Evolutionary conservation across 2,888 invertebrate species (phyloP).

Genomic region (Andricus quercusramuli): DNA sequence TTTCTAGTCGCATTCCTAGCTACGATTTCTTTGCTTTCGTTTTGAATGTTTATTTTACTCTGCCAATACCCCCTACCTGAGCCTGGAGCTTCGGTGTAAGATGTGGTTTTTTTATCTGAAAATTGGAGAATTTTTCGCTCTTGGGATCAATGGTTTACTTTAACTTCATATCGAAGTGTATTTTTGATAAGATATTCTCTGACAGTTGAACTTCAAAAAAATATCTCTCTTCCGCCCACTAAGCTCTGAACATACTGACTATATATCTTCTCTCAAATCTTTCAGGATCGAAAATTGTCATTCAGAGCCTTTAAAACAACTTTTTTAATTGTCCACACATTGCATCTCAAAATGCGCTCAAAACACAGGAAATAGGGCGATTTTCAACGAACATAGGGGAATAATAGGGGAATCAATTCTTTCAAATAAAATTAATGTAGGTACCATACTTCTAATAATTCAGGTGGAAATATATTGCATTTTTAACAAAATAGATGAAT

Average conservation of each 20-base stretch:
- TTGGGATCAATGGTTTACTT: neutral
- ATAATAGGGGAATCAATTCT: too few species aligned
- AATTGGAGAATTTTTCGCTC: conserved; percentile 17
- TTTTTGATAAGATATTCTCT: conserved; percentile 13
- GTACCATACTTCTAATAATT: too few species aligned
- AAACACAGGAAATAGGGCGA: too few species aligned
- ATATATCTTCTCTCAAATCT: neutral
- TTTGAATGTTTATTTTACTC: neutral
- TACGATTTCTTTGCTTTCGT: neutral
- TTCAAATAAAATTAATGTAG: too few species aligned
- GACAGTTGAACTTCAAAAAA: conserved; percentile 1
- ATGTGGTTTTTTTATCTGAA: conserved; percentile 3
- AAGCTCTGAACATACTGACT: neutral
- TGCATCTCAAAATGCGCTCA: too few species aligned
- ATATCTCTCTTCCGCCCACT: neutral
- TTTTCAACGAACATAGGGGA: too few species aligned
- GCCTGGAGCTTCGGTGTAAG: neutral
- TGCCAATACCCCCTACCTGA: neutral
- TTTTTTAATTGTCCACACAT: neutral
- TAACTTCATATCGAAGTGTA: conserved; percentile 16
- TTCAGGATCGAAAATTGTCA: neutral
- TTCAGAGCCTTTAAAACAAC: neutral
- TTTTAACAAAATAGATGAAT: too few species aligned
- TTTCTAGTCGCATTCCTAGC: neutral
- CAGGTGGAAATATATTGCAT: too few species aligned